Percentiles rank a stretch among this genome's conserved stretches.
Conservation (phyloP, 2,888 invertebrate species). For the Mylabris sibirica region DNA sequence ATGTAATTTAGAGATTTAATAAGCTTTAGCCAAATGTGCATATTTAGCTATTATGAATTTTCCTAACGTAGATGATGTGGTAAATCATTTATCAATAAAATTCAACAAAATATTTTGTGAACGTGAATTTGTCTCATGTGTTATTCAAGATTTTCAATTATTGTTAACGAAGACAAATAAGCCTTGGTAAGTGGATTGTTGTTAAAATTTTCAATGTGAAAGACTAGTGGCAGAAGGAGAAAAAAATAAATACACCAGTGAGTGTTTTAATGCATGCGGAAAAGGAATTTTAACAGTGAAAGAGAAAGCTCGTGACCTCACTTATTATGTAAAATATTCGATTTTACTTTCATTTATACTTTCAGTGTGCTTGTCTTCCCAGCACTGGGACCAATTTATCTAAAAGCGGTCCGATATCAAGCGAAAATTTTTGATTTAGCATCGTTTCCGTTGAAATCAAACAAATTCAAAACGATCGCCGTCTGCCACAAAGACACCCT, state of each 20-base stretch:
- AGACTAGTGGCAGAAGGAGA: conserved; percentile 1
- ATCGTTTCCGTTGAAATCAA: conserved; percentile 42
- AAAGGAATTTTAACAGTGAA: conserved; percentile 53
- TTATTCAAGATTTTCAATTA: conserved; percentile 49
- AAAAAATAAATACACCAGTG: conserved; percentile 18
- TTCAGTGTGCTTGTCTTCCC: conserved; percentile 56
- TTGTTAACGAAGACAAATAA: conserved; percentile 46
- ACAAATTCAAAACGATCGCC: conserved; percentile 43
- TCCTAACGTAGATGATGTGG: conserved; percentile 48
- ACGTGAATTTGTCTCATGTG: conserved; percentile 52
- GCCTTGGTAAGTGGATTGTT: conserved; percentile 43
- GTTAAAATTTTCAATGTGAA: conserved; percentile 19
- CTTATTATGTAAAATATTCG: conserved; percentile 59
- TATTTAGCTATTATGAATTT: conserved; percentile 44
- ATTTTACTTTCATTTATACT: conserved; percentile 61
- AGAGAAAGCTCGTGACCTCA: conserved; percentile 60
- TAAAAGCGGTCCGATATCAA: conserved; percentile 53
- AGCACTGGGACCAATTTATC: conserved; percentile 53
- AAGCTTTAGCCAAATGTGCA: conserved; percentile 17
- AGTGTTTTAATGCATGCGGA: conserved; percentile 44
- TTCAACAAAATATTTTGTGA: conserved; percentile 54
- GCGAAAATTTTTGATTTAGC: conserved; percentile 52
- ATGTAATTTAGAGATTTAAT: neutral
- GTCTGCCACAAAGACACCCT: conserved; percentile 50
- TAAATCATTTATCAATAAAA: conserved; percentile 50